Conservation (phyloP, 2,113 vertebrate genomes). For the Neotoma lepida region DNA sequence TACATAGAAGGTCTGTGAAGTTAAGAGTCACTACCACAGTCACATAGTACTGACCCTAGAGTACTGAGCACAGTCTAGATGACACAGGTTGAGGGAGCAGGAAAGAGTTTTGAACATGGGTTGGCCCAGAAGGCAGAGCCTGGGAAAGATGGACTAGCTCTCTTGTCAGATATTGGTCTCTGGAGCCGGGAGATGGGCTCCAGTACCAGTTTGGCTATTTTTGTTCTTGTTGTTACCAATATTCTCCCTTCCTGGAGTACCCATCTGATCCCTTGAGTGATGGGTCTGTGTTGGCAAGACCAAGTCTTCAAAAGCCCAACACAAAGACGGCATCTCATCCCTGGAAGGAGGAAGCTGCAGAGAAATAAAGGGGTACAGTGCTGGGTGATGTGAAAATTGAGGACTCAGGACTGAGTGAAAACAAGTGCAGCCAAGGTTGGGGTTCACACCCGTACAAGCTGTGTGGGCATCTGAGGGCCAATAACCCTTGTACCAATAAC, state of each 20-base stretch:
- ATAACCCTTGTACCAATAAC: not conserved
- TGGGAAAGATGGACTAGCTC: not conserved
- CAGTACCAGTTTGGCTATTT: fast-evolving
- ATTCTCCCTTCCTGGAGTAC: not conserved
- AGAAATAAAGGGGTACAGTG: not conserved
- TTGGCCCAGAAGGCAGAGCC: not conserved
- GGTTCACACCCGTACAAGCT: not conserved
- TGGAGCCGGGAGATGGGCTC: not conserved
- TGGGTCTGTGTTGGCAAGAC: not conserved
- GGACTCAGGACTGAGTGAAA: not conserved
- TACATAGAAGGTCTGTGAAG: not conserved
- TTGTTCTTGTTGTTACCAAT: not conserved
- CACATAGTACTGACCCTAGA: not conserved
- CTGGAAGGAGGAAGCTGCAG: not conserved
- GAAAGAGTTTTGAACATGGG: not conserved
- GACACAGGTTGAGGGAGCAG: not conserved
- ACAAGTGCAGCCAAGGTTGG: not conserved
- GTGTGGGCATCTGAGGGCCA: not conserved
- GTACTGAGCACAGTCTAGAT: not conserved
- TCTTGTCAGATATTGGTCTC: not conserved
- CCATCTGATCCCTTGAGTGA: not conserved
- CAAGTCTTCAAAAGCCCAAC: not conserved
- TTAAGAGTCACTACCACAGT: not conserved
- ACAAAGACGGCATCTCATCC: not conserved
- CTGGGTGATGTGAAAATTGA: not conserved